Percentiles rank a stretch among this genome's conserved stretches.
phyloP scores from a whole-genome alignment of 2,888 invertebrate genomes.

The Synanthedon vespiformis region DNA sequence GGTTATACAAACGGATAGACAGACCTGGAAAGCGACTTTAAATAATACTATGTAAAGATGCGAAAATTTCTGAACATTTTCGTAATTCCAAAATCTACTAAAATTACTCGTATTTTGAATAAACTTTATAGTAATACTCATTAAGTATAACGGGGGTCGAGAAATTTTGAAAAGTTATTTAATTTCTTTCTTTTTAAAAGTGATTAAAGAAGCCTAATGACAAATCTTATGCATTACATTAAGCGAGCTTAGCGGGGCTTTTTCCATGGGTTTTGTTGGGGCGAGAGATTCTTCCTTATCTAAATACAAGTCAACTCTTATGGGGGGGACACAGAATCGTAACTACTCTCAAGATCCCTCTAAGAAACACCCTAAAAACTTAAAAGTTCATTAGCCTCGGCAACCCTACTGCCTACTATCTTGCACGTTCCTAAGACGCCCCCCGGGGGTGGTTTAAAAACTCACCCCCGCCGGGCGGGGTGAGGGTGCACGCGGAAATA shows the following conservation, averaged over 20 bases:
- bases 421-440: conserved; percentile 65
- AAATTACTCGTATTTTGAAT: too few species aligned
- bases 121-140: too few species aligned
- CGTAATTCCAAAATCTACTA: too few species aligned
- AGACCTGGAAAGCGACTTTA: too few species aligned
- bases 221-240: too few species aligned
- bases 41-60: too few species aligned
- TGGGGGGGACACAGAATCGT: background rate
- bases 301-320: background rate
- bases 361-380: conserved; percentile 43
- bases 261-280: background rate
- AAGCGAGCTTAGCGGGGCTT: background rate
- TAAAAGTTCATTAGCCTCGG: conserved; percentile 64
- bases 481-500: conserved; percentile 51
- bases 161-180: too few species aligned
- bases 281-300: background rate
- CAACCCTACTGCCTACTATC: conserved; percentile 66
- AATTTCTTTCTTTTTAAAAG: too few species aligned
- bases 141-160: too few species aligned
- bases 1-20: too few species aligned
- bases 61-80: too few species aligned
- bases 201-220: too few species aligned
- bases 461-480: conserved; percentile 19
- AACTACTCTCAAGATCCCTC: conserved; percentile 8
- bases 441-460: conserved; percentile 10